These are phyloP conservation scores for Pollimyrus isidori DNA, from an alignment of 2,113 vertebrate genomes.

Conservation along the genomic window DNA sequence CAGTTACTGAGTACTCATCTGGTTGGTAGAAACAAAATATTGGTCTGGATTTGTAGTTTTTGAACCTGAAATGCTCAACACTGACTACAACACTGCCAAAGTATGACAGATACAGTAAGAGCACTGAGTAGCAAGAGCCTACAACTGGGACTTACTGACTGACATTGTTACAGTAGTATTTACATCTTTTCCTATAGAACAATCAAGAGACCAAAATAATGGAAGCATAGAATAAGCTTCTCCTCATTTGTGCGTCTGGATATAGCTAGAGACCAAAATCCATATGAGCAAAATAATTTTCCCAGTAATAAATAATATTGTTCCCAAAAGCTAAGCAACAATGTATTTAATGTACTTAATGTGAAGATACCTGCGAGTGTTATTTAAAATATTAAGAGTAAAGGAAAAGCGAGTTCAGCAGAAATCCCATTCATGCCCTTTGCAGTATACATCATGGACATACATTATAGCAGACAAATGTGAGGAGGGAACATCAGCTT, in stretches of 20 bases:
- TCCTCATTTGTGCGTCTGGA: background rate
- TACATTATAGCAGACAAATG: background rate
- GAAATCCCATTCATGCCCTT: background rate
- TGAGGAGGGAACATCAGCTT: background rate
- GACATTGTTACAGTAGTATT: background rate
- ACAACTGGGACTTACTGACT: background rate
- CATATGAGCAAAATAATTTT: background rate
- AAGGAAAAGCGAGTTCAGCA: background rate
- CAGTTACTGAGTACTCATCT: no score
- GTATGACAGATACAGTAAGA: background rate
- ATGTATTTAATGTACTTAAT: background rate
- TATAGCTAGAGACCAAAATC: background rate
- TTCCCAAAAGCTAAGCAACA: background rate
- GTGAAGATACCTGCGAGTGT: background rate
- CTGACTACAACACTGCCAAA: background rate
- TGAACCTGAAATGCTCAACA: no score
- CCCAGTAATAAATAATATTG: background rate
- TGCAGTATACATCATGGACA: background rate
- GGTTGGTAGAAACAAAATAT: no score
- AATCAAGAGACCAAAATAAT: background rate
- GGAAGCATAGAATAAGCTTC: background rate
- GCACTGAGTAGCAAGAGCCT: background rate
- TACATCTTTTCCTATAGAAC: background rate
- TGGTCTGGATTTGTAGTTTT: no score
- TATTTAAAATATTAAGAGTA: background rate